Base-by-base conservation (phyloP, 2,797 vertebrate genomes). In the Darevskia nairensis region DNA sequence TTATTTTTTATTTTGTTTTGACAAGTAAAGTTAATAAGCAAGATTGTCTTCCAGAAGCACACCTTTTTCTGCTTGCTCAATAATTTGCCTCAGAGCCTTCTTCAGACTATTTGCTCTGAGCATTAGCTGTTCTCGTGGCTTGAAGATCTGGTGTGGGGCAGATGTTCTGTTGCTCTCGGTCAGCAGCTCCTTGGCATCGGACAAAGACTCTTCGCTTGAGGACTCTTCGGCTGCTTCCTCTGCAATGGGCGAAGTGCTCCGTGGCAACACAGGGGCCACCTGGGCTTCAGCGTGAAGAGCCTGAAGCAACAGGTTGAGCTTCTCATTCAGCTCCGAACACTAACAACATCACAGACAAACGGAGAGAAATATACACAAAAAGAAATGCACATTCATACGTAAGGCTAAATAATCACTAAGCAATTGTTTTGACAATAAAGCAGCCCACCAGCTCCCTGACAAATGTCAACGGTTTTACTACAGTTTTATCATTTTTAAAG, bases 61-160 rank as follows among this genome's bases (percentile, higher is more conserved):
- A 99, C 99, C 98, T 98, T 98, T 98, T 96, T 98, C 98, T 0
- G 98, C 98, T 96, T 99, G 98, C 90, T 99, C 98, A 50, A 99
- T 99, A 95, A 99, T 98, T 95, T 99, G 98, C 85, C 98, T 96
- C 85, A 99, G 97, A 0, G 98, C 99, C 93, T 99, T 99, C 97
- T 99, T 99, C 95, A 99, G 96, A 91, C 99, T 99, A 96, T 99
- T 98, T 88, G 99, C 99, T 59, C 99, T 94, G 21, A 99, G 97
- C 98, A 99, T 98, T 88, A 99, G 96, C 92, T 98, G 98, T 93
- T 99, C 98, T 61, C 96, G 97, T 3, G 98, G 97, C 89, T 96
- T 98, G 93, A 98, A 97, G 85, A 97, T 94, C 92, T 97, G 98
- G 84, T 96, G 97, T 0, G 96, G 95, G 6, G 97, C 96, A 44